phyloP scores from a whole-genome alignment of 2,797 vertebrate species.

The Molothrus ater region DNA sequence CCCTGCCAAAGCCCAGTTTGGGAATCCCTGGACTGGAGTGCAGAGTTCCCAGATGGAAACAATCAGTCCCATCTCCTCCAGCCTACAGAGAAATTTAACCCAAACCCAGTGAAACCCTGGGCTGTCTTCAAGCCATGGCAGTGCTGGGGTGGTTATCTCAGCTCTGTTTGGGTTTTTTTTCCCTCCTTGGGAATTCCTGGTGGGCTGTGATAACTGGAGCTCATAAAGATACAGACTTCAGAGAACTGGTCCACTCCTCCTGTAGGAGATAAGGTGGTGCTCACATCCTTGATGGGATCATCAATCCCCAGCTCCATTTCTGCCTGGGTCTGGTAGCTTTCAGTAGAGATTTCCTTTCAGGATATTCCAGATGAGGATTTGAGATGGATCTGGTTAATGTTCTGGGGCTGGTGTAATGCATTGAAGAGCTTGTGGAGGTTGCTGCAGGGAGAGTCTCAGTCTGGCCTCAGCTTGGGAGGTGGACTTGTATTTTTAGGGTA shows the following conservation, averaged over 20 bases:
- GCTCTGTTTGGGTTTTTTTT: accelerated
- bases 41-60: neutral
- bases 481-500: neutral
- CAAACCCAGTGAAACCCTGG: neutral
- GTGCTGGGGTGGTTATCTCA: neutral
- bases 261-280: neutral
- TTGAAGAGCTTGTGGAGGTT: neutral
- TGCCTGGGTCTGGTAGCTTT: neutral
- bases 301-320: neutral
- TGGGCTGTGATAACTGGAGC: neutral
- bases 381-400: neutral
- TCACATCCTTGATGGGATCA: neutral
- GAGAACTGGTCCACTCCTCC: neutral
- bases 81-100: neutral
- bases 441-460: neutral
- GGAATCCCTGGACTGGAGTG: neutral
- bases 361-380: neutral
- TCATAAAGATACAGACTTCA: neutral
- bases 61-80: neutral
- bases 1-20: neutral
- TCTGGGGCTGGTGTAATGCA: neutral
- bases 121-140: neutral
- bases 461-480: neutral
- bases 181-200: neutral
- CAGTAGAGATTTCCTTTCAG: neutral